Percentiles rank a stretch among this genome's conserved stretches.
phyloP scores from a whole-genome alignment of 30 jellyfish, hydroid and myxozoan genomes.

The Turritopsis rubra region DNA sequence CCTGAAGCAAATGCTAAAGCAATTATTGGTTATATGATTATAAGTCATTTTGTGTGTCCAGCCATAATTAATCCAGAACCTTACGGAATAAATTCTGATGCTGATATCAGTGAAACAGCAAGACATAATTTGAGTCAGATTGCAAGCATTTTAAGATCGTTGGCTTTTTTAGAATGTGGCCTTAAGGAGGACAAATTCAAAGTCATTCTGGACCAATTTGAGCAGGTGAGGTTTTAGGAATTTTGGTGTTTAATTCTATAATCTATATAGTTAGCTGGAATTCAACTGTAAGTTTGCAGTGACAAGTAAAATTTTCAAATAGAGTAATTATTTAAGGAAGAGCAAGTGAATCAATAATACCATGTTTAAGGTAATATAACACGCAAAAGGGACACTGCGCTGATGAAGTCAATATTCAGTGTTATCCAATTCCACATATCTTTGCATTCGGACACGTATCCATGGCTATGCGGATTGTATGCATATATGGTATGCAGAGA shows the following conservation, averaged over 20 bases:
- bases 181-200: conserved; percentile 60
- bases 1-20: conserved; percentile 69
- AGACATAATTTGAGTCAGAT: conserved; percentile 73
- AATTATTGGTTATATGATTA: conserved; percentile 69
- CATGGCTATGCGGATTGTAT: too few relatives aligned
- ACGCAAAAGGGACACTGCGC: too few relatives aligned
- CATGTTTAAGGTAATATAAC: too few relatives aligned
- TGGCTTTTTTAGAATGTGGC: conserved; percentile 88
- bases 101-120: conserved; percentile 84
- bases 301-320: too few relatives aligned
- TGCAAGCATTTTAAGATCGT: conserved; percentile 80
- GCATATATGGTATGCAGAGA: too few relatives aligned
- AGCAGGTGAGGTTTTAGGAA: conserved; percentile 78
- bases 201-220: conserved; percentile 53
- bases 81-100: conserved; percentile 89
- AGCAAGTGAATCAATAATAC: too few relatives aligned
- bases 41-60: conserved; percentile 78
- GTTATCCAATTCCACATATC: too few relatives aligned
- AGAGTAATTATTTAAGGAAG: too few relatives aligned
- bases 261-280: neutral
- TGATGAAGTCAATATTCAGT: too few relatives aligned
- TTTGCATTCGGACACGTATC: too few relatives aligned
- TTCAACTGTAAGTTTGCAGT: neutral
- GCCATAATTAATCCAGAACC: conserved; percentile 96
- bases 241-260: neutral